Conservation (phyloP, 2,797 vertebrate species). For the Florisuga fusca region DNA sequence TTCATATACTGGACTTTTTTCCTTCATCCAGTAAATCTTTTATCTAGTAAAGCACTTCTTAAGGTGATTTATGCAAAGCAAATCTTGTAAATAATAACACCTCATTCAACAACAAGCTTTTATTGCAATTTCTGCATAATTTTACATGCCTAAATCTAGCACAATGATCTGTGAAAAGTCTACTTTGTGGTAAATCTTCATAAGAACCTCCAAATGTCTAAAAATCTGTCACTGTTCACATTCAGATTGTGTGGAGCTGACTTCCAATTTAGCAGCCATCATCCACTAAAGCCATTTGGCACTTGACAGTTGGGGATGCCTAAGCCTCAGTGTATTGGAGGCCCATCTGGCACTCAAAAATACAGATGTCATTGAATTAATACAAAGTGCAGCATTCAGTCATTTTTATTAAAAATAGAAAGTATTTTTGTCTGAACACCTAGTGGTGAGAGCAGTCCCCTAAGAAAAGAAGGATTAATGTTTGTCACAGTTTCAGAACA, state of each 20-base stretch:
- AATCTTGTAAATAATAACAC: neutral
- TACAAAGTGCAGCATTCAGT: neutral
- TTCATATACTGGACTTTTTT: neutral
- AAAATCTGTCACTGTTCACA: neutral
- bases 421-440: neutral
- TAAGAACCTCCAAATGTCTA: neutral
- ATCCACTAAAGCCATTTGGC: neutral
- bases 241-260: neutral
- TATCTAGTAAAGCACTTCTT: neutral
- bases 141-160: neutral
- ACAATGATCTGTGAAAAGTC: neutral
- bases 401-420: neutral
- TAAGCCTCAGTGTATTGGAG: neutral
- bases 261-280: neutral
- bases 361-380: neutral
- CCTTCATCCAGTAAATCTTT: neutral
- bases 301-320: neutral
- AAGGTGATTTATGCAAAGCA: neutral
- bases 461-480: neutral
- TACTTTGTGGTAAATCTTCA: neutral
- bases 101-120: neutral
- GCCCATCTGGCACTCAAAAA: neutral
- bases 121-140: neutral
- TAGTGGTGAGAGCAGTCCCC: neutral
- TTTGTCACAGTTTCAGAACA: neutral